phyloP scores from a whole-genome alignment of 2,113 vertebrate species.

The Gavia stellata region DNA sequence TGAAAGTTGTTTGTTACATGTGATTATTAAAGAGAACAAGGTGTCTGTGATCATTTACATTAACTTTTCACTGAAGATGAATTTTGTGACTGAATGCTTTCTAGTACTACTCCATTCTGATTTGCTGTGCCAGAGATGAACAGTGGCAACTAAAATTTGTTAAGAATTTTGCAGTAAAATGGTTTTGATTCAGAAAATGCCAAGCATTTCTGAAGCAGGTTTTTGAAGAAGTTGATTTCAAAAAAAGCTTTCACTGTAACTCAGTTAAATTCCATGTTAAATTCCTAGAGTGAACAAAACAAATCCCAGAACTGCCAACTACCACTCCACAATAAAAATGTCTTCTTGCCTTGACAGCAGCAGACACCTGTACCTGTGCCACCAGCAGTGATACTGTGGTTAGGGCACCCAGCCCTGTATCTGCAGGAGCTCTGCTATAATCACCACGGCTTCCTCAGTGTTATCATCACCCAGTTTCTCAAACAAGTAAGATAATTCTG shows the following conservation, averaged over 20 bases:
- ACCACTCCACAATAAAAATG: background rate
- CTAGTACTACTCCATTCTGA: background rate
- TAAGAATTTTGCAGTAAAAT: background rate
- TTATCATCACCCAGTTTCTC: background rate
- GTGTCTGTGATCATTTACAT: background rate
- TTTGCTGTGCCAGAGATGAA: background rate
- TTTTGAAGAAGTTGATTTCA: background rate
- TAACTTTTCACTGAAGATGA: background rate
- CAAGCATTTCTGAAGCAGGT: background rate
- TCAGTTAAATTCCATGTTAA: background rate
- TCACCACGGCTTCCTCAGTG: background rate
- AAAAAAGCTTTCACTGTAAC: background rate
- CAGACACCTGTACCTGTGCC: background rate
- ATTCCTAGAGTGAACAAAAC: background rate
- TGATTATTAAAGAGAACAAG: background rate
- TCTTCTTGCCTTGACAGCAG: background rate
- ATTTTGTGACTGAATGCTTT: background rate
- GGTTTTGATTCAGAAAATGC: background rate
- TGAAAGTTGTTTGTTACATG: background rate
- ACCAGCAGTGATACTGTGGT: accelerated
- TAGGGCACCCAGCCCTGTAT: background rate
- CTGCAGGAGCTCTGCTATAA: background rate
- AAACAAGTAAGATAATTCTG: background rate
- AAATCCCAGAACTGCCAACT: background rate
- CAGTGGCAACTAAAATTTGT: background rate